These are phyloP conservation scores for Hemithea aestivaria DNA, from an alignment of 2,888 invertebrate species.

Conservation along the genomic window DNA sequence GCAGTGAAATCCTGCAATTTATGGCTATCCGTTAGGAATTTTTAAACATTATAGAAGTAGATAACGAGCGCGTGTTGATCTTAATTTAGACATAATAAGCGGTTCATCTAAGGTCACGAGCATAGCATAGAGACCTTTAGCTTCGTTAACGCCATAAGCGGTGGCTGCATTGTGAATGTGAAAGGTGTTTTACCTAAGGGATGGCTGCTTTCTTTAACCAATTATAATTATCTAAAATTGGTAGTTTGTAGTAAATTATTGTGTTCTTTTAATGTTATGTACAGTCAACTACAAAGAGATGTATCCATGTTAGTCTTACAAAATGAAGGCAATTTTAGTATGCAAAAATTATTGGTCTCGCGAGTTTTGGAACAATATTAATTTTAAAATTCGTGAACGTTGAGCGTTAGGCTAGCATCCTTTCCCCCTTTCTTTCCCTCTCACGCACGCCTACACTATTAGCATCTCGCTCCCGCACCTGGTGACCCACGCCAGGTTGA, in stretches of 20 bases:
- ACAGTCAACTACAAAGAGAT: no score
- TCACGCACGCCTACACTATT: no score
- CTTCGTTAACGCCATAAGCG: constrained; percentile 61
- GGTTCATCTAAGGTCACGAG: constrained; percentile 46
- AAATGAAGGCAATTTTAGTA: no score
- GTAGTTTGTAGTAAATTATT: constrained; percentile 36
- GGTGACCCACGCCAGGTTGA: no score
- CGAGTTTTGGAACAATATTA: no score
- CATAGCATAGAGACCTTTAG: constrained; percentile 48
- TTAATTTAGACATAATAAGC: constrained; percentile 53
- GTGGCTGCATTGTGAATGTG: constrained; percentile 51
- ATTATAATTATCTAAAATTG: constrained; percentile 47
- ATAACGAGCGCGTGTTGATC: constrained; percentile 33
- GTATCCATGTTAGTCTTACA: no score
- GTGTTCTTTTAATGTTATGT: constrained; percentile 13
- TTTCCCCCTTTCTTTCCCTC: no score
- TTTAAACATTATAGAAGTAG: constrained; percentile 23
- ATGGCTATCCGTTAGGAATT: constrained; percentile 11
- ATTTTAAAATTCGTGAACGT: no score
- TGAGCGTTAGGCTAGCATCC: no score
- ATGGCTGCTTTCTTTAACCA: constrained; percentile 62
- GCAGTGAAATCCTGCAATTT: no score
- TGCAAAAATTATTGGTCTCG: no score
- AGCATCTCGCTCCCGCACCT: no score
- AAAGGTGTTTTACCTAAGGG: constrained; percentile 52